Evolutionary conservation across 2,113 vertebrate species (phyloP).

Genomic region (Hemicordylus capensis): DNA sequence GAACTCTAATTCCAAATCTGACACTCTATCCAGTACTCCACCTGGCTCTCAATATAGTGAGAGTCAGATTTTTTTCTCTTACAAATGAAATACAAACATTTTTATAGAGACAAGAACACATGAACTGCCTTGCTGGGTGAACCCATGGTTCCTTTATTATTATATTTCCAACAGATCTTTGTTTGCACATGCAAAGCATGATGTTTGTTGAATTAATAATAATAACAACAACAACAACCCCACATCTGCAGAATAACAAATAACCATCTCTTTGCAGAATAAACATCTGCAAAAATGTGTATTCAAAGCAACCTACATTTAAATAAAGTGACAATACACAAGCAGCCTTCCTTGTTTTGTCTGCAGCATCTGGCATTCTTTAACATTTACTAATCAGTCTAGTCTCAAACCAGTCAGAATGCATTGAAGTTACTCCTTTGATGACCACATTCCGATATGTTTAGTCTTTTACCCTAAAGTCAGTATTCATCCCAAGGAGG

Average conservation of each 20-base stretch:
- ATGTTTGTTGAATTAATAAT: no score
- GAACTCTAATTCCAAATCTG: not conserved
- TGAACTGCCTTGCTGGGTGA: not conserved
- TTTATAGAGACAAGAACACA: not conserved
- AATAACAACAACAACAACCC: no score
- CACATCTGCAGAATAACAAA: no score
- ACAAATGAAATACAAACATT: not conserved
- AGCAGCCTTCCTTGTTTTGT: constrained; percentile 35
- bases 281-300: no score
- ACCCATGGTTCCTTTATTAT: not conserved
- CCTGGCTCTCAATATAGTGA: not conserved
- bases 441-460: constrained; percentile 27
- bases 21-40: not conserved
- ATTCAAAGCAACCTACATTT: no score
- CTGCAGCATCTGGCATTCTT: constrained; percentile 1
- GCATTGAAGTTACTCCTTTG: constrained; percentile 39
- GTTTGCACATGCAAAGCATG: not conserved
- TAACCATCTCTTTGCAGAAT: no score
- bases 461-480: constrained; percentile 45
- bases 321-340: not conserved
- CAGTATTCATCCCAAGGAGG: constrained; percentile 48
- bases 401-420: constrained; percentile 39
- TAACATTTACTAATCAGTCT: constrained; percentile 26
- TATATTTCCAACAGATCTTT: not conserved
- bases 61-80: no score